Percentiles rank a stretch among this genome's conserved stretches.
Evolutionary conservation across 2,888 invertebrate species (phyloP).

Genomic region (Acutogordius australiensis): DNA sequence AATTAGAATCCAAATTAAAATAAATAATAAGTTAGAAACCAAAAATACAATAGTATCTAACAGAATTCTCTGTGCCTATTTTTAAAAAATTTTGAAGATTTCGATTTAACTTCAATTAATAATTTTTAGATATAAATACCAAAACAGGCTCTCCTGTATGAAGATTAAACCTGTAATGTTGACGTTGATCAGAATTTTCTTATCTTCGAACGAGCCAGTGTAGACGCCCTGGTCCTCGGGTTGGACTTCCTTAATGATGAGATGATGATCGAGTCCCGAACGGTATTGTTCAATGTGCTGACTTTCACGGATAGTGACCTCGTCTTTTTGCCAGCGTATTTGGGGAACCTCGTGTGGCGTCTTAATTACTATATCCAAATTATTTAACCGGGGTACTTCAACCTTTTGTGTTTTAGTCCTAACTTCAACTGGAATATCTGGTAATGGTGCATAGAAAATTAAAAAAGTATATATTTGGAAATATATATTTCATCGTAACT

Average conservation of each 20-base stretch:
- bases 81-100: too few relatives aligned
- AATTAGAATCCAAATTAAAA: too few relatives aligned
- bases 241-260: neutral
- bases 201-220: neutral
- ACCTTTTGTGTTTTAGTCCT: neutral
- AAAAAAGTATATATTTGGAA: neutral
- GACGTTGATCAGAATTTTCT: neutral
- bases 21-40: too few relatives aligned
- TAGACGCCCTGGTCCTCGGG: neutral
- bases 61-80: too few relatives aligned
- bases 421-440: neutral
- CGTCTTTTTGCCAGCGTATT: neutral
- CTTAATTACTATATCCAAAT: neutral
- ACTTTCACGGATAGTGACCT: neutral
- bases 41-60: too few relatives aligned
- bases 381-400: neutral
- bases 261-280: neutral
- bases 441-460: neutral
- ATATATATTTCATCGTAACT: neutral
- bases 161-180: neutral
- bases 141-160: too few relatives aligned
- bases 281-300: neutral
- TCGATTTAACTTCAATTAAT: too few relatives aligned
- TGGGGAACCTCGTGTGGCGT: neutral
- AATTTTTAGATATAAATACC: too few relatives aligned